Base-by-base conservation (phyloP, 2,113 vertebrate genomes). In the Salvelinus namaycush region DNA sequence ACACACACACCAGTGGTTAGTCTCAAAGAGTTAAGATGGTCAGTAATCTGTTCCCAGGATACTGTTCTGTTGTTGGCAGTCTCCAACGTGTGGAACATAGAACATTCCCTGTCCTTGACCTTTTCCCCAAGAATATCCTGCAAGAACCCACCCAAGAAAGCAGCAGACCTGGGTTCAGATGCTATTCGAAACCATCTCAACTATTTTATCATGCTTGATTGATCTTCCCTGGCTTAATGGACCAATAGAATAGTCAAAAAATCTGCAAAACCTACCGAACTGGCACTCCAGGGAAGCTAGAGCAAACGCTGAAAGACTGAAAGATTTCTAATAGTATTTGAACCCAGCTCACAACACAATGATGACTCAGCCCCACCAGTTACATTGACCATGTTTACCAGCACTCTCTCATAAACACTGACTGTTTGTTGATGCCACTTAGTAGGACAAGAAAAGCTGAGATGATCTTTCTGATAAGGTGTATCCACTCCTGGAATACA, bases 341-440 rank as follows among this genome's bases (percentile, higher is more conserved):
- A 54, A 54, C 51, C 14, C 51, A 54, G 51, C 16, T 54, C 65
- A 31, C 26, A 27, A 39, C 24, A 68, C 67, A 34, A 34, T n/a
- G 67, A 68, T 68, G 68, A 48, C 68, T 49, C 68, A 70, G 34
- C n/a, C n/a, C 31, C 12, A 18, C 24, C n/a, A 64, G 22, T 64
- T 26, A 64, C 60, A 44, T 49, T 4, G 4, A 24, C 68, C 22
- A 70, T 70, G 68, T 70, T 70, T 70, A 70, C 68, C 44, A n/a
- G 11, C 39, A 22, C 68, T 34, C 6, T 48, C 39, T 26, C 68
- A 70, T 70, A 49, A 49, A 70, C 68, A 70, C 22, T 16, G 20
- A 70, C 44, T 70, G 68, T 70, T 48, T 70, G 68, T 70, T 49
- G 67, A 68, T 29, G 26, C 18, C 44, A 48, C 68, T 70, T 70